Conservation (phyloP, 2,888 invertebrate species). For the Halocaridina rubra region DNA sequence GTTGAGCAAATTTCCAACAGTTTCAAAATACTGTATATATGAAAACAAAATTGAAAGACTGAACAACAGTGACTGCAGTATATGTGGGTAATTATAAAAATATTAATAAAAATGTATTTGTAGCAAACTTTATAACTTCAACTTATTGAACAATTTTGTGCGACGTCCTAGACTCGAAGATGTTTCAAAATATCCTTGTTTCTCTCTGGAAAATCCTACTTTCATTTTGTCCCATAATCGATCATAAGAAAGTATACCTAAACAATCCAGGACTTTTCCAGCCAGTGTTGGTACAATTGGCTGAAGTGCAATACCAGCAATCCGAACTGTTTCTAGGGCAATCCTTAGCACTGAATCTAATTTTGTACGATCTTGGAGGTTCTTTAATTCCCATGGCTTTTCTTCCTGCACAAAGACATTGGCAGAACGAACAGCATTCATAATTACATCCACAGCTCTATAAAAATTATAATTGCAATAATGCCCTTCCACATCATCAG, state of each 20-base stretch:
- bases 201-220: neutral
- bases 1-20: no score
- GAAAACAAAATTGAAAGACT: no score
- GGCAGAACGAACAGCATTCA: slow-evolving; percentile 79
- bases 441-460: slow-evolving; percentile 82
- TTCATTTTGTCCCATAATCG: slow-evolving; percentile 26
- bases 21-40: no score
- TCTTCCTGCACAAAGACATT: slow-evolving; percentile 88
- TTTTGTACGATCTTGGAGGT: slow-evolving; percentile 71
- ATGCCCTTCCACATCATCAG: slow-evolving; percentile 73
- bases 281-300: slow-evolving; percentile 80
- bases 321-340: slow-evolving; percentile 85
- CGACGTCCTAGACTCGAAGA: slow-evolving; percentile 16
- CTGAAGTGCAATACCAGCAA: slow-evolving; percentile 82
- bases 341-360: slow-evolving; percentile 82
- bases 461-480: slow-evolving; percentile 85
- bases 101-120: no score
- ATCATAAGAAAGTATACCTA: slow-evolving; percentile 10
- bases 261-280: slow-evolving; percentile 32
- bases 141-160: slow-evolving; percentile 32
- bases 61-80: no score
- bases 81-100: no score
- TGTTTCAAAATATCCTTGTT: neutral
- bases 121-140: slow-evolving; percentile 23
- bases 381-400: slow-evolving; percentile 89